These are phyloP conservation scores for Formica aserva DNA, from an alignment of 2,888 invertebrate genomes.

Conservation along the genomic window DNA sequence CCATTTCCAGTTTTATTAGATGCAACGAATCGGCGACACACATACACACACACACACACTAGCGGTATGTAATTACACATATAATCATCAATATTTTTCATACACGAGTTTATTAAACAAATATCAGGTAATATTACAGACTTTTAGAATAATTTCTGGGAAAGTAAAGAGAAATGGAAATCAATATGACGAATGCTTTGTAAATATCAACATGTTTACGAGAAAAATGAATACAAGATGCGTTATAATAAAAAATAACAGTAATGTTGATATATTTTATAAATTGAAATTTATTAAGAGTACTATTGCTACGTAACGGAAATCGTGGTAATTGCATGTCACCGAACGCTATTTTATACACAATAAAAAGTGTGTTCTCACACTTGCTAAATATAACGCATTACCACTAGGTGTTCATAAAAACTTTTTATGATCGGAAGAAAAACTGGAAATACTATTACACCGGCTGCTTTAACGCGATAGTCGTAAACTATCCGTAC, in stretches of 20 bases:
- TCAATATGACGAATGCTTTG: not conserved
- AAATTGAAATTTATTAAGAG: not conserved
- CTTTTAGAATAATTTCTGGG: not conserved
- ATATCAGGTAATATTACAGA: slow-evolving; percentile 17
- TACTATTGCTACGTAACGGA: not conserved
- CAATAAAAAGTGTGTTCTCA: slow-evolving; percentile 11
- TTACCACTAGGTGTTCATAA: not conserved
- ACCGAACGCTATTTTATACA: slow-evolving; percentile 9
- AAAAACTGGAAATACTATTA: slow-evolving; percentile 37
- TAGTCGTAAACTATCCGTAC: slow-evolving; percentile 3
- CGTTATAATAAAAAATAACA: not conserved
- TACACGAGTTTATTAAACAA: slow-evolving; percentile 6
- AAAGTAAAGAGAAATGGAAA: not conserved
- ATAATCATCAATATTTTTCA: slow-evolving; percentile 8
- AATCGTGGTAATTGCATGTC: not conserved
- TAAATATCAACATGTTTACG: not conserved
- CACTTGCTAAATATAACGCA: slow-evolving; percentile 12
- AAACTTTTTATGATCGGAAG: slow-evolving; percentile 25
- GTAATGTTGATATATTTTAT: not conserved
- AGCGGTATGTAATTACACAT: not conserved
- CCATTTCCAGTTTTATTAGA: slow-evolving; percentile 44
- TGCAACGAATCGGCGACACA: slow-evolving; percentile 10
- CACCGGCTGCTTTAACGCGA: slow-evolving; percentile 7
- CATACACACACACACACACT: not conserved
- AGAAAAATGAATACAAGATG: not conserved